Conservation (phyloP, 2,113 vertebrate species). For the Brienomyrus longianalis region DNA sequence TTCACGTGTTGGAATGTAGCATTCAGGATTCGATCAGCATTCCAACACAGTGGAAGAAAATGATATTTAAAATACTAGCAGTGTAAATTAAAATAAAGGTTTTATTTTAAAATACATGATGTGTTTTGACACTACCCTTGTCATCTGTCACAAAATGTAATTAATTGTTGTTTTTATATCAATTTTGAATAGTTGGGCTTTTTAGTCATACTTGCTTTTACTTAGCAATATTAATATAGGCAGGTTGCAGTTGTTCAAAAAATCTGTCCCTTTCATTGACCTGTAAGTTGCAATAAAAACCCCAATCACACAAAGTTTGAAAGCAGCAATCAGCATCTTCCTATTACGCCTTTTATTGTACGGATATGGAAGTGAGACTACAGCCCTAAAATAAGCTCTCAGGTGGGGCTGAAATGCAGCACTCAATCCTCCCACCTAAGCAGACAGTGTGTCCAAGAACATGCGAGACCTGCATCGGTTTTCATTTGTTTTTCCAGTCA, state of each 20-base stretch:
- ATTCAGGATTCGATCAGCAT: not conserved
- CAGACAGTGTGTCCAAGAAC: conserved; percentile 62
- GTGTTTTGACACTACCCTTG: not conserved
- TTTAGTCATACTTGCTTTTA: not conserved
- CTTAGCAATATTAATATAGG: not conserved
- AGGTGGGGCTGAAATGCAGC: not conserved
- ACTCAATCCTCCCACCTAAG: conserved; percentile 19
- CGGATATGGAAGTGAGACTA: not conserved
- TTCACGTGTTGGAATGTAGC: not conserved
- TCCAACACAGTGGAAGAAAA: not conserved
- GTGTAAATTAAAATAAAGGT: not conserved
- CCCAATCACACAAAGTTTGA: not conserved
- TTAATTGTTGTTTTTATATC: not conserved
- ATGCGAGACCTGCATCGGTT: conserved; percentile 67
- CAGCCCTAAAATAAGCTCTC: not conserved
- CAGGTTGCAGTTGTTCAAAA: not conserved
- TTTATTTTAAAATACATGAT: not conserved
- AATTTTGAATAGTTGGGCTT: not conserved
- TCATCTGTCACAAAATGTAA: not conserved
- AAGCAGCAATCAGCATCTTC: not conserved
- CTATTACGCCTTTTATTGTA: not conserved
- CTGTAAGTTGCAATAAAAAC: not conserved
- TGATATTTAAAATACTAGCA: not conserved
- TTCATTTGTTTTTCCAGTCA: conserved; percentile 71
- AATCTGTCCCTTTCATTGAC: not conserved